These are phyloP conservation scores for Pogonus chalceus DNA, from an alignment of 1,140 invertebrate species.

Conservation along the genomic window DNA sequence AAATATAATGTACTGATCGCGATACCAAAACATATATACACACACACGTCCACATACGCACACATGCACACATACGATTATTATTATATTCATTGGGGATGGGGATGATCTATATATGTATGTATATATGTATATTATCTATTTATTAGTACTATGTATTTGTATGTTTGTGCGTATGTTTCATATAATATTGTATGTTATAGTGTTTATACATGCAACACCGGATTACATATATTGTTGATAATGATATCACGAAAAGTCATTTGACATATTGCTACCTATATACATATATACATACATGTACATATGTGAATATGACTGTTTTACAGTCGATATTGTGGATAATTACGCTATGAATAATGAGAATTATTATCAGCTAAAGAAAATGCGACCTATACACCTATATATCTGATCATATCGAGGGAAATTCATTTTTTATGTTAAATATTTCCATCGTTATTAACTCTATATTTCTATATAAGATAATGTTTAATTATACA, in stretches of 20 bases:
- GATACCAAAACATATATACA: not conserved
- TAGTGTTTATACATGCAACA: not conserved
- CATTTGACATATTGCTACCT: not conserved
- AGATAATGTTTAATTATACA: too few relatives aligned
- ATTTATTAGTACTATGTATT: too few relatives aligned
- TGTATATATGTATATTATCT: not conserved
- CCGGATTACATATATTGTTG: constrained; percentile 4
- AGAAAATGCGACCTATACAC: too few relatives aligned
- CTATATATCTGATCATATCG: too few relatives aligned
- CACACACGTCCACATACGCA: not conserved
- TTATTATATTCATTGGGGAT: not conserved
- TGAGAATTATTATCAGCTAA: too few relatives aligned
- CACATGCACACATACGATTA: not conserved
- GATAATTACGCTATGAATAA: not conserved
- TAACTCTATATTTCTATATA: too few relatives aligned
- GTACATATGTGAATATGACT: not conserved
- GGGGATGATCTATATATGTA: not conserved
- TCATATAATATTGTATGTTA: not conserved
- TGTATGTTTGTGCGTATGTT: not conserved
- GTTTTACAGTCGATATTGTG: not conserved
- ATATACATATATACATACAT: not conserved
- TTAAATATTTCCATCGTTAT: too few relatives aligned
- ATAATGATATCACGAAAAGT: constrained; percentile 5
- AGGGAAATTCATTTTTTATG: too few relatives aligned
- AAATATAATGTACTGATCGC: constrained; percentile 4